Percentiles rank a stretch among this genome's conserved stretches.
These are phyloP conservation scores for Trimorus sp. DNA, from an alignment of 2,888 invertebrate genomes.

Conservation along the genomic window DNA sequence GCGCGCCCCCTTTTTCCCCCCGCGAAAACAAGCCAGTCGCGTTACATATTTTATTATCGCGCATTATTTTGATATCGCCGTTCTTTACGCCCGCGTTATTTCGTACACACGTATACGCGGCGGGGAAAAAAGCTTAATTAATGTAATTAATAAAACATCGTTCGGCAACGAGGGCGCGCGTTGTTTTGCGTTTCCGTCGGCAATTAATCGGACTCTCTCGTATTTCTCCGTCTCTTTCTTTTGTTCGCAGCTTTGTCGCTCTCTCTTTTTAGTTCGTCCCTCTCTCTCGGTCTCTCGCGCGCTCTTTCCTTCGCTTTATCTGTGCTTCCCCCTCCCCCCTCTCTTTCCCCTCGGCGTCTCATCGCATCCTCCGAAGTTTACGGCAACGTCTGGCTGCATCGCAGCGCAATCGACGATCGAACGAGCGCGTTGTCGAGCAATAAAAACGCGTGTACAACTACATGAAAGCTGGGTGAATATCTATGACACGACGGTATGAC, in stretches of 20 bases:
- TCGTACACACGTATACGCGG: background rate
- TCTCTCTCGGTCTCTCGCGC: background rate
- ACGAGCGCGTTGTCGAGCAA: slow-evolving; percentile 40
- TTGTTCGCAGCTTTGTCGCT: no score
- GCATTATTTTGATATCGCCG: background rate
- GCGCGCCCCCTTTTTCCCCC: background rate
- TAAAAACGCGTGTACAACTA: slow-evolving; percentile 42
- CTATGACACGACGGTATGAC: slow-evolving; percentile 42
- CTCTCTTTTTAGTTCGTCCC: no score
- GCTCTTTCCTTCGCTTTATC: background rate
- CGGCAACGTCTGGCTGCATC: slow-evolving; percentile 11
- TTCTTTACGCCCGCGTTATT: background rate
- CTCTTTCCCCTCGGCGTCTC: background rate
- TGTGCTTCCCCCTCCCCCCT: no score
- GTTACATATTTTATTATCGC: slow-evolving; percentile 5
- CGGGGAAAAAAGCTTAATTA: background rate
- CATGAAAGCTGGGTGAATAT: slow-evolving; percentile 38
- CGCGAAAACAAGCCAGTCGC: background rate
- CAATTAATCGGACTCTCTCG: background rate
- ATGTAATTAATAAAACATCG: no score
- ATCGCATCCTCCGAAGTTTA: slow-evolving; percentile 5
- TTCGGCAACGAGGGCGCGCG: background rate
- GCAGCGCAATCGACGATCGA: slow-evolving; percentile 33
- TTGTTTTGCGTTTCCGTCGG: background rate
- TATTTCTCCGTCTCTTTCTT: background rate